Conservation (phyloP, 2,888 invertebrate genomes). For the Flexamia atlantica region DNA sequence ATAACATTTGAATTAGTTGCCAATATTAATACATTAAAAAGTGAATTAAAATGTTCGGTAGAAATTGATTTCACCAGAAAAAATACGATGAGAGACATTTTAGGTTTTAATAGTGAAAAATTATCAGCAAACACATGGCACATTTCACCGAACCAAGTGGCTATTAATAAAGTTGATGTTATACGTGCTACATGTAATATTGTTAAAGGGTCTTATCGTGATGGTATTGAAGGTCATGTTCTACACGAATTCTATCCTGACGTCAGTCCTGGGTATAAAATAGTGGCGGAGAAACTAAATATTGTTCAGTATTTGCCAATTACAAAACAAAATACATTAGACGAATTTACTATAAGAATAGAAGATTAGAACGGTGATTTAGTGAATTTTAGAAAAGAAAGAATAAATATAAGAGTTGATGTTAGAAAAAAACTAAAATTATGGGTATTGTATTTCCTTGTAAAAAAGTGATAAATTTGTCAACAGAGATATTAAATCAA, state of each 20-base stretch:
- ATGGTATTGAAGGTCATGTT: slow-evolving; percentile 38
- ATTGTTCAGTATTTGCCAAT: slow-evolving; percentile 13
- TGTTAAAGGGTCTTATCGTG: slow-evolving; percentile 10
- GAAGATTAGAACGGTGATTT: slow-evolving; percentile 10
- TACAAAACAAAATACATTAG: neutral
- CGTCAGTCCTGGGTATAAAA: slow-evolving; percentile 19
- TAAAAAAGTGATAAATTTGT: no score
- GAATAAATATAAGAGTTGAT: neutral
- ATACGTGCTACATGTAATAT: slow-evolving; percentile 11
- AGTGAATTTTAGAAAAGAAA: slow-evolving; percentile 12
- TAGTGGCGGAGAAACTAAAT: slow-evolving; percentile 19
- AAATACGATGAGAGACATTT: neutral
- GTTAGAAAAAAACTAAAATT: no score
- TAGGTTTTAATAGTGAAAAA: neutral
- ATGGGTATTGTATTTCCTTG: no score
- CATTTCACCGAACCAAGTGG: neutral
- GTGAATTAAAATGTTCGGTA: neutral
- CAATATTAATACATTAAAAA: slow-evolving; percentile 26
- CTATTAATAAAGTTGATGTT: slow-evolving; percentile 13
- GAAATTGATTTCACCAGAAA: neutral
- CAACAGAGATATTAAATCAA: no score
- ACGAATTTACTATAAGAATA: neutral
- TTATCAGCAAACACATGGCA: neutral
- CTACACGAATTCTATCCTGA: slow-evolving; percentile 33
- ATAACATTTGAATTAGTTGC: slow-evolving; percentile 6